Evolutionary conservation across 2,888 invertebrate genomes (phyloP).

Genomic region (Punctoribates punctum): DNA sequence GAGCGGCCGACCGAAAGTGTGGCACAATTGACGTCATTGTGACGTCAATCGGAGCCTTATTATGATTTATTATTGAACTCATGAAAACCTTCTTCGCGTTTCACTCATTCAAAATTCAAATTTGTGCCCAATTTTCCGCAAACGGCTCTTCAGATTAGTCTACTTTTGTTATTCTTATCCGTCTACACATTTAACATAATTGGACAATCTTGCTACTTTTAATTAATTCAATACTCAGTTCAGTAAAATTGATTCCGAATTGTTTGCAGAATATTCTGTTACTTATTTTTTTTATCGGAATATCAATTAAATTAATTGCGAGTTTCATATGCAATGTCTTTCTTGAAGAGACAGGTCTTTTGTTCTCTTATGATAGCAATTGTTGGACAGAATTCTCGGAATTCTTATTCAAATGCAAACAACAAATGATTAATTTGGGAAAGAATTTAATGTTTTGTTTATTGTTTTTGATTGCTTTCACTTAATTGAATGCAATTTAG

Average conservation of each 20-base stretch:
- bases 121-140: neutral
- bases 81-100: neutral
- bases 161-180: neutral
- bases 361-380: no score
- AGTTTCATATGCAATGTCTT: neutral
- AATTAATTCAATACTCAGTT: neutral
- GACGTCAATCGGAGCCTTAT: constrained; percentile 22
- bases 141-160: no score
- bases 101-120: neutral
- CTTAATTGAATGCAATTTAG: no score
- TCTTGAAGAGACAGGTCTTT: neutral
- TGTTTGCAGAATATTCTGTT: neutral
- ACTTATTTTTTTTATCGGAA: neutral
- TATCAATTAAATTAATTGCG: neutral
- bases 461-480: no score
- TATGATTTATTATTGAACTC: constrained; percentile 33
- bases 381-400: no score
- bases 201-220: neutral
- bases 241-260: neutral
- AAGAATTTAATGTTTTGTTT: no score
- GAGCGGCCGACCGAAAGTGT: neutral
- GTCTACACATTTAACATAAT: neutral
- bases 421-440: no score
- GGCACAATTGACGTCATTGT: constrained; percentile 25
- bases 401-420: no score